These are phyloP conservation scores for Eremophila alpestris DNA, from an alignment of 2,797 vertebrate genomes.

Conservation along the genomic window DNA sequence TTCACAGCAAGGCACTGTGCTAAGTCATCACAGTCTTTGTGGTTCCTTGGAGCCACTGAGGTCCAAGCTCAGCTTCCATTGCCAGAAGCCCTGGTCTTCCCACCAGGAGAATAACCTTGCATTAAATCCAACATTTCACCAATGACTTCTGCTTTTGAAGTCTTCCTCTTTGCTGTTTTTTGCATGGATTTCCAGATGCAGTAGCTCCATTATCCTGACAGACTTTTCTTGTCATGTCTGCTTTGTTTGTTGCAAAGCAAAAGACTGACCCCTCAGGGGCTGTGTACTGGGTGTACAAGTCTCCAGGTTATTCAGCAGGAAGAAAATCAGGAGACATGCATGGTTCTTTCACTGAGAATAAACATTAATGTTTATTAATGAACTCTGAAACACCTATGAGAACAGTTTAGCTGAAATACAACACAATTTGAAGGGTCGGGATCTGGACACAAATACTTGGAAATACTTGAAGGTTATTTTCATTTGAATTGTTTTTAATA, in stretches of 20 bases:
- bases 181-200: background rate
- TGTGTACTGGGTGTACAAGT: background rate
- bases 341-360: background rate
- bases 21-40: background rate
- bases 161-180: background rate
- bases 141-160: background rate
- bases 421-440: background rate
- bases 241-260: background rate
- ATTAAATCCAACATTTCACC: background rate
- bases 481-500: fast-evolving
- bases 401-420: background rate
- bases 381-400: background rate
- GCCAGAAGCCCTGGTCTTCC: background rate
- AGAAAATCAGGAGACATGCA: background rate
- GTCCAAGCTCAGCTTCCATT: background rate
- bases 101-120: background rate
- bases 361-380: background rate
- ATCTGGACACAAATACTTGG: background rate
- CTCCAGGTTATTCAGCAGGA: background rate
- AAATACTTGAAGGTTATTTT: background rate
- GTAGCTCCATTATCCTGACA: background rate
- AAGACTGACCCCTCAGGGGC: background rate
- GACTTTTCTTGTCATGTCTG: background rate
- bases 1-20: background rate
- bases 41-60: background rate